A percentile compares a stretch with the other conserved stretches of the same genome.
These are phyloP conservation scores for Phylloscopus trochilus DNA, from an alignment of 2,113 vertebrate genomes.

Conservation along the genomic window DNA sequence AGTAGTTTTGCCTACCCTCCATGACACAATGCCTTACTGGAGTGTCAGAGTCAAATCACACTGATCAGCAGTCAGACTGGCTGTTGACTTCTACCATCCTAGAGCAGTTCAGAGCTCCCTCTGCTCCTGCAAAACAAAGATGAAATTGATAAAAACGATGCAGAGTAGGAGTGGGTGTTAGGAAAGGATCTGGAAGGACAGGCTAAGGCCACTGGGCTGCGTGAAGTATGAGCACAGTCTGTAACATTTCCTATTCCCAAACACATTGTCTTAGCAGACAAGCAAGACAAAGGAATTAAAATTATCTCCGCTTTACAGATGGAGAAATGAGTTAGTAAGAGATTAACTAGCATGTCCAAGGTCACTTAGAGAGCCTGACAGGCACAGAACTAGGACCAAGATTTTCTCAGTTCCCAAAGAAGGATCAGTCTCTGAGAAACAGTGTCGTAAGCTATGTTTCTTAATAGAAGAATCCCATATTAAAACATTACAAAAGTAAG, in stretches of 20 bases:
- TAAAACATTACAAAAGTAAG: slow-evolving; percentile 62
- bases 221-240: not conserved
- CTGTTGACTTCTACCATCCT: not conserved
- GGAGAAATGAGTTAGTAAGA: not conserved
- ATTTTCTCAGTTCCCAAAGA: not conserved
- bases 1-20: not conserved
- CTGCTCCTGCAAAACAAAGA: not conserved
- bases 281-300: not conserved
- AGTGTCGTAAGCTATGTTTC: slow-evolving; percentile 26
- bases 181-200: not conserved
- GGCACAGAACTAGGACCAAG: not conserved
- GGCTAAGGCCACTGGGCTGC: not conserved
- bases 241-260: not conserved
- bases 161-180: not conserved
- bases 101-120: not conserved
- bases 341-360: slow-evolving; percentile 17
- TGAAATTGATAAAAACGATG: not conserved
- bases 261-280: not conserved
- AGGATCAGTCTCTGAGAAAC: not conserved
- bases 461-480: slow-evolving; percentile 40
- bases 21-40: not conserved
- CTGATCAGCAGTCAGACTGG: not conserved
- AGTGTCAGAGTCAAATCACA: not conserved
- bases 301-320: slow-evolving; percentile 12
- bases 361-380: slow-evolving; percentile 14